Evolutionary conservation across 2,888 invertebrate genomes (phyloP), one percentile per base, ranked within the genome.

Genomic region (Hemistola chrysoprasaria): DNA sequence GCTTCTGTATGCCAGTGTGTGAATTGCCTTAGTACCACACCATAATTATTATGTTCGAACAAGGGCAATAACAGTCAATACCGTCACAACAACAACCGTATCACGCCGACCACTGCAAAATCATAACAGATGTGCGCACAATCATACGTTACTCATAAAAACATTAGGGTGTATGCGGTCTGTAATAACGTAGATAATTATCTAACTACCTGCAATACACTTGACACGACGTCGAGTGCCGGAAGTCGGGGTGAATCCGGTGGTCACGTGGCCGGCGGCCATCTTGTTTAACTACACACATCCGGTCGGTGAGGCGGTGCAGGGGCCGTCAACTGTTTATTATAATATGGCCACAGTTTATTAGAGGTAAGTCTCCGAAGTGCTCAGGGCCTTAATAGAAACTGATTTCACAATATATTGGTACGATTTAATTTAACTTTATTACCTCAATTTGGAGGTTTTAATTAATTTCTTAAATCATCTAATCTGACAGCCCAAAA

Each of bases 241-340:
- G 84, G 85, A 87, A 84, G 76, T 62, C 74, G 75, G 81, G 83
- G 85, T 85, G 87, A 76, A 86, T 86, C 86, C 83, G 68, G 62
- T 47, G 76, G 84, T 80, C 82, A 85, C 85, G 85, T 84, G 83
- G 82, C 78, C 71, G 49, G 59, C 77, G 57, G 83, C 86, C 84
- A 86, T 86, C 80, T 86, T 87, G 84, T 75, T 73, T 78, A 81
- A 85, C 79, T 78, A 81, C 70, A 60, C 67, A 78, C 78, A 84
- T 86, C 87, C 87, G 85, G 68, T 68, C 68, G 56, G 62, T 64
- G 67, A 64, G 62, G 66, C 63, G 61, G 61, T 62, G 56, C 76
- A 73, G 79, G 49, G 70, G 63, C 73, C 62, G 66, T 59, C 65
- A 81, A 80, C 72, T 66, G 62, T 71, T 62, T 56, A 62, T n/a